Evolutionary conservation across 2,113 vertebrate genomes (phyloP).

Genomic region (Marmota flaviventris): DNA sequence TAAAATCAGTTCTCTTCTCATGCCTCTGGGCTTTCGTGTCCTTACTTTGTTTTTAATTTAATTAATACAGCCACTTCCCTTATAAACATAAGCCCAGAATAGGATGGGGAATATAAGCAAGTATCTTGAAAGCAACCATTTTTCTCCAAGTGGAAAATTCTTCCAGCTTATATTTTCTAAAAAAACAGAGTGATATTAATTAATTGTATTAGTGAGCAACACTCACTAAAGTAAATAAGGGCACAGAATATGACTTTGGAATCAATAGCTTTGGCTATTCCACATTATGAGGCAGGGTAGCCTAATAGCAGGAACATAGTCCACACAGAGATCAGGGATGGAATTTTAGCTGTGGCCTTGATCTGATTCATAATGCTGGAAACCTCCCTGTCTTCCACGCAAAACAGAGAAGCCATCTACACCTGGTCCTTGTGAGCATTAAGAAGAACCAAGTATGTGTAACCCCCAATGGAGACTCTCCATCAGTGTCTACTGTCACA

Average conservation of each 20-base stretch:
- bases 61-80: background rate
- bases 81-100: background rate
- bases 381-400: background rate
- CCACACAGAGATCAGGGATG: background rate
- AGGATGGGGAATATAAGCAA: background rate
- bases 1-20: conserved; percentile 11
- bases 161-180: conserved; percentile 11
- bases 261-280: background rate
- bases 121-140: background rate
- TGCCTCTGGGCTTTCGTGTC: background rate
- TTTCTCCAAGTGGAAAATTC: conserved; percentile 22
- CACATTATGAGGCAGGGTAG: background rate
- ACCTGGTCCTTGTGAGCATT: background rate
- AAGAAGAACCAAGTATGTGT: background rate
- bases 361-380: background rate
- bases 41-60: conserved; percentile 66
- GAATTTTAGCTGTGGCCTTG: background rate
- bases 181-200: background rate
- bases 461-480: background rate
- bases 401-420: conserved; percentile 20
- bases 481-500: background rate
- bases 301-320: background rate
- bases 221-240: background rate
- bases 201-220: background rate
- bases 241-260: background rate